Evolutionary conservation across 2,113 vertebrate species (phyloP), one percentile per base, ranked within the genome.

Genomic region (Anarrhichthys ocellatus): DNA sequence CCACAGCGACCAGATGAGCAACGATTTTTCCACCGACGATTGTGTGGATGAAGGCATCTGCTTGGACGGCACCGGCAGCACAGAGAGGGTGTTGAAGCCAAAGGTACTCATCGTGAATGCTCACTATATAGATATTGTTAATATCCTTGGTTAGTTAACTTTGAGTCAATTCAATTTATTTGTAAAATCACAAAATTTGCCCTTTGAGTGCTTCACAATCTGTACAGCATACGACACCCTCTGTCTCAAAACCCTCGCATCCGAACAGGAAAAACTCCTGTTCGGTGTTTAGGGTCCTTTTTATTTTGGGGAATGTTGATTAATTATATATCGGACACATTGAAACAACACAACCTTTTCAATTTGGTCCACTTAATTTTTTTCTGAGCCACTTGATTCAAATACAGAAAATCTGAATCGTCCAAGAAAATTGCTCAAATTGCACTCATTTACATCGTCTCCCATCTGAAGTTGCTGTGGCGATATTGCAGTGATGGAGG

Each of bases 1-100:
- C 94, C 98, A 99, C 95, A 99, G 98, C 61, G 98, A 99, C 95
- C 98, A 99, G 93, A 97, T 99, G 97, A 99, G 97, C 95, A 99
- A 98, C 56, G 98, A 99, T 89, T 99, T 99, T 93, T 98, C 97
- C 87, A 98, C 97, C 3, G 98, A 99, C 46, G 98, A 99, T 78
- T 97, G 96, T 61, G 96, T 99, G 58, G 98, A 99, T 88, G 98
- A 99, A 94, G 98, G 98, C 80, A 99, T 99, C 92, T 99, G 98
- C 92, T 96, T 99, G 68, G 98, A 99, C 91, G 99, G 89, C 90
- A 96, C 93, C 15, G 95, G 95, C 91, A 95, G 94, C 76, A 92
- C 96, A 50, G 98, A 99, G 92, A 97, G 97, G 86, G 95, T 96
- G 81, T 92, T 97, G 88, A 99, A 98, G 93, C 94, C 95, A 93